Base-by-base conservation (phyloP, 2,888 invertebrate genomes). In the Argynnis bischoffii region DNA sequence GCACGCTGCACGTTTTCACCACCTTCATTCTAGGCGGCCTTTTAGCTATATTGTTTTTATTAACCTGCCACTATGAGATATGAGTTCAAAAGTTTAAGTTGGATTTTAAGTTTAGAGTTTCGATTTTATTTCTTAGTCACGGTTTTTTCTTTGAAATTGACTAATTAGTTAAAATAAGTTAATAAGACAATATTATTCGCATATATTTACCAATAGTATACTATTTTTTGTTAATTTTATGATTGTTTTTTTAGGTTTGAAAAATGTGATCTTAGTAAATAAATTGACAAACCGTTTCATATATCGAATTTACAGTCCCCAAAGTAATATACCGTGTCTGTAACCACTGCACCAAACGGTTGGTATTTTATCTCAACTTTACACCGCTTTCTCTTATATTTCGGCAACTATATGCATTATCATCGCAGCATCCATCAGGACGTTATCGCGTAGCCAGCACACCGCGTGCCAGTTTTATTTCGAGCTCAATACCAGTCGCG, bases 401-500 rank as follows among this genome's bases (percentile, higher is more conserved):
- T 21, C 41, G 18, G 56, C 56, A 46, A 50, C 26, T 41, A 16
- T 69, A 66, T 71, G 14, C 64, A 51, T 18, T 56, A 56, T 54
- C 35, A 46, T 55, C 50, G 47, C 41, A 31, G 61, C 68, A 69
- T 71, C 59, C 67, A 70, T 68, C 67, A 70, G 56, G 16, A 6
- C 47, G 63, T 63, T 68, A 70, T 70, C 70, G 21, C 61, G n/a
- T 16, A n/a, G 16, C 35, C 47, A 50, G 61, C 69, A 59, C 65
- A 65, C 55, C 48, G 55, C 55, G 51, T 59, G 57, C 64, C 55
- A 41, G 66, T 61, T 65, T 69, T 63, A 65, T 63, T 67, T 63
- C 31, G 21, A 15, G 55, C 63, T 56, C 41, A 48, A 16, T 55
- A 16, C 47, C 15, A 48, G 50, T n/a, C 60, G 31, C 31, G 60